Evolutionary conservation across 2,888 invertebrate species (phyloP).

Genomic region (Archaeoteleia sp.): DNA sequence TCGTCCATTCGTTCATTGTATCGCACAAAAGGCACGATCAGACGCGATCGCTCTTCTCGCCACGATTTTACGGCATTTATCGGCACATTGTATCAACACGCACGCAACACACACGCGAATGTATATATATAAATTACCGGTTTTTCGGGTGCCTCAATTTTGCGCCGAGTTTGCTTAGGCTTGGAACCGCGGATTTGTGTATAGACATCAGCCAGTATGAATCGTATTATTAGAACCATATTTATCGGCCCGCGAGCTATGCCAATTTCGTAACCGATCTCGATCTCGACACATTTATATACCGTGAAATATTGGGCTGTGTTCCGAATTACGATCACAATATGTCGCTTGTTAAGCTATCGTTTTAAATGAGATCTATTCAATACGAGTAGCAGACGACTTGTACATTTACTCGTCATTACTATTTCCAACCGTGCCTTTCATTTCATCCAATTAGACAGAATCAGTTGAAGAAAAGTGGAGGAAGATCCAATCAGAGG

Average conservation of each 20-base stretch:
- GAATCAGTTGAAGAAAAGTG: too few relatives aligned
- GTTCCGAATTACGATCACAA: too few relatives aligned
- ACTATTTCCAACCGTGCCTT: too few relatives aligned
- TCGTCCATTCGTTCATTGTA: conserved; percentile 48
- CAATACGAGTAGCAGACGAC: too few relatives aligned
- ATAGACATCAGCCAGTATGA: conserved; percentile 25
- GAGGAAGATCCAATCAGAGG: too few relatives aligned
- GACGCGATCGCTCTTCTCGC: conserved; percentile 44
- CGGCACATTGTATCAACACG: conserved; percentile 40
- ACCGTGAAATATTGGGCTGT: too few relatives aligned
- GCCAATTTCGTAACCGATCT: conserved; percentile 24
- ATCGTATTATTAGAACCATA: conserved; percentile 45
- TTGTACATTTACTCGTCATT: too few relatives aligned
- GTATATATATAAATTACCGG: conserved; percentile 42
- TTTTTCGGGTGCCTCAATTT: conserved; percentile 27
- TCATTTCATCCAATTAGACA: too few relatives aligned
- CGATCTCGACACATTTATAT: background rate
- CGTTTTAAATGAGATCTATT: too few relatives aligned
- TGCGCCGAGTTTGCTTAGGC: conserved; percentile 46
- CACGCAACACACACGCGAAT: conserved; percentile 2
- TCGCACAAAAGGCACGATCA: conserved; percentile 46
- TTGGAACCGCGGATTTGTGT: conserved; percentile 18
- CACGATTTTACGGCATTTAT: conserved; percentile 48
- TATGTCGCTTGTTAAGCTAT: too few relatives aligned
- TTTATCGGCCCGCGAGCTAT: conserved; percentile 28